Percentiles rank a stretch among this genome's conserved stretches.
Evolutionary conservation across 2,113 vertebrate species (phyloP).

Genomic region (Calonectris borealis): DNA sequence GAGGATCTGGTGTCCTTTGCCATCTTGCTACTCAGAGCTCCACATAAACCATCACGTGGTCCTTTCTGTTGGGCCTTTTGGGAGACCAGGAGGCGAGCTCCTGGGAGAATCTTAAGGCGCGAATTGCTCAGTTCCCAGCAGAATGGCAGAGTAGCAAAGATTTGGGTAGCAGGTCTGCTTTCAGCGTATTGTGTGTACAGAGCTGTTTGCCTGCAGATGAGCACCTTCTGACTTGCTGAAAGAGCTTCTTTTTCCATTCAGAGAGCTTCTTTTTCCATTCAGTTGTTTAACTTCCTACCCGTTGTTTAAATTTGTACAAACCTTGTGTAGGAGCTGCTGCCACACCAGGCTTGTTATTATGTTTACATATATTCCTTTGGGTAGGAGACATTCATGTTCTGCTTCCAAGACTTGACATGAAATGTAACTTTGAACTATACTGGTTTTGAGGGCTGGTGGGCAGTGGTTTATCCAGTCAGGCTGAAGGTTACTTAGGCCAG

Average conservation of each 20-base stretch:
- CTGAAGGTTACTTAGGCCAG: constrained; percentile 41
- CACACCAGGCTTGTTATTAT: constrained; percentile 7
- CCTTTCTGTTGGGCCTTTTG: neutral
- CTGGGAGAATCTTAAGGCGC: neutral
- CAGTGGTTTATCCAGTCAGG: constrained; percentile 19
- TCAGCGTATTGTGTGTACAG: neutral
- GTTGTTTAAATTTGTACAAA: constrained; percentile 30
- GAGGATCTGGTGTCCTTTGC: constrained; percentile 35
- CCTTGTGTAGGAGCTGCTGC: constrained; percentile 56
- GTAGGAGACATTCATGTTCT: constrained; percentile 36
- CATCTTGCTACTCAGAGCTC: constrained; percentile 24
- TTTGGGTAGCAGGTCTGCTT: constrained; percentile 1
- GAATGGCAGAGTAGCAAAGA: constrained; percentile 6
- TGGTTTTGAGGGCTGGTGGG: constrained; percentile 51
- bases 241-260: constrained; percentile 57
- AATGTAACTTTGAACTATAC: constrained; percentile 19
- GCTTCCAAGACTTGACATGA: constrained; percentile 57
- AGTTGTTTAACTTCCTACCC: constrained; percentile 36
- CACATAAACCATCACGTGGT: neutral
- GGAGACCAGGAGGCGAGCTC: neutral
- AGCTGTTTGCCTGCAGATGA: constrained; percentile 2
- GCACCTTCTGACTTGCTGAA: constrained; percentile 58
- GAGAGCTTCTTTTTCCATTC: constrained; percentile 50
- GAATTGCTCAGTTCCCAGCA: neutral
- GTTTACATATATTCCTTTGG: constrained; percentile 58